phyloP scores from a whole-genome alignment of 2,888 invertebrate genomes.

The Gandaritis pyraliata region DNA sequence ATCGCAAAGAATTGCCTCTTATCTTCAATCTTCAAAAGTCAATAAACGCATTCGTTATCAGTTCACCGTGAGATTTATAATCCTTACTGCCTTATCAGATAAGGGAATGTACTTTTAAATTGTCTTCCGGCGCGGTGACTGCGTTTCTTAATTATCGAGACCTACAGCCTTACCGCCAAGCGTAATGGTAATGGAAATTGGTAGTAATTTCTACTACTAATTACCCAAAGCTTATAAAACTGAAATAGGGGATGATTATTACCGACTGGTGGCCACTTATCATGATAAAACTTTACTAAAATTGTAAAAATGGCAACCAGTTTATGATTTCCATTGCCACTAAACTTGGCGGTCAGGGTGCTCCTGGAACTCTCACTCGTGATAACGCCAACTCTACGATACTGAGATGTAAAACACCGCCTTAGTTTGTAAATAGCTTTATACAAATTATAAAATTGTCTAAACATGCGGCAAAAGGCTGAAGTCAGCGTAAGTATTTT shows the following conservation, averaged over 20 bases:
- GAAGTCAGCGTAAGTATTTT: constrained; percentile 89
- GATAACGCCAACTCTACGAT: constrained; percentile 12
- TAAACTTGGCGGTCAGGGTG: too few relatives aligned
- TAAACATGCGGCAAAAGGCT: constrained; percentile 86
- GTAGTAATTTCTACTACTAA: too few relatives aligned
- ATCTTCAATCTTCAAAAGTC: constrained; percentile 46
- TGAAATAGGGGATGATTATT: too few relatives aligned
- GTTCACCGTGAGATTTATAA: constrained; percentile 52
- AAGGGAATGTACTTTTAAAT: constrained; percentile 51
- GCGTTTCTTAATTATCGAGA: background rate
- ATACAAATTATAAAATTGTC: constrained; percentile 63
- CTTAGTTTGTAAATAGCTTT: constrained; percentile 73
- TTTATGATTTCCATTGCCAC: too few relatives aligned
- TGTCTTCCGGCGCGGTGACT: background rate
- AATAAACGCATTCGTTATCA: constrained; percentile 62
- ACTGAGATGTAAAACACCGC: constrained; percentile 31
- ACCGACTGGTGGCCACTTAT: too few relatives aligned
- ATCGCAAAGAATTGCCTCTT: constrained; percentile 20
- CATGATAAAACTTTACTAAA: too few relatives aligned
- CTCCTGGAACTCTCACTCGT: background rate
- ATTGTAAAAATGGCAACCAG: too few relatives aligned
- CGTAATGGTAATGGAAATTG: too few relatives aligned
- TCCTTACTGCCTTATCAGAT: constrained; percentile 59
- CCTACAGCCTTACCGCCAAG: background rate
- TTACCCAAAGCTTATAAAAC: too few relatives aligned